Evolutionary conservation across 2,797 vertebrate species (phyloP), one percentile per base, ranked within the genome.

Genomic region (Malacoraja senta): DNA sequence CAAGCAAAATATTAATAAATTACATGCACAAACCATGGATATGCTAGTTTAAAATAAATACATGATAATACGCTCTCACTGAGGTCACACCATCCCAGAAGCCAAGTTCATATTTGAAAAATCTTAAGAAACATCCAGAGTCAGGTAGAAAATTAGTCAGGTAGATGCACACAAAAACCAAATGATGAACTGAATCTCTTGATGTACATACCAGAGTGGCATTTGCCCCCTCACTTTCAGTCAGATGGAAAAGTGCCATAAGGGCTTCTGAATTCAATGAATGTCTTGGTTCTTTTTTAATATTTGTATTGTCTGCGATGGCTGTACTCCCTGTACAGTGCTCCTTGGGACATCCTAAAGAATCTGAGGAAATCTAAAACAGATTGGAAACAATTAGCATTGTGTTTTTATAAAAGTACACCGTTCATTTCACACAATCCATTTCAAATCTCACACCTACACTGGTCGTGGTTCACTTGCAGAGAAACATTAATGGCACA

Each of bases 251-350:
- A 32, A 96, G 96, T 0, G 97, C 96, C 93, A 97, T 97, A 72
- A 98, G 95, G 19, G 98, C 97, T 94, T 98, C 97, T 0, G 97
- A 96, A 95, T 95, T 97, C 74, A 97, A 95, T 0, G 95, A 95
- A 3, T 96, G 97, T 38, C 95, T 96, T 86, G 96, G 94, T 72
- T 96, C 95, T 96, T 97, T 95, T 94, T 95, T 93, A 94, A 53
- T 58, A 76, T 24, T 76, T 58, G 90, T 17, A 44, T 29, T 13
- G 44, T 74, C 72, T 29, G 53, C 26, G 29, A 76, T 24, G 9
- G 24, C 72, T n/a, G 38, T 53, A n/a, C 12, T 76, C 74, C 32
- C 72, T 29, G 68, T 15, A 76, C 12, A 58, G 90, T 53, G 15
- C 35, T 44, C 38, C 53, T 74, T 10, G 58, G 38, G 71, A 92